phyloP scores from a whole-genome alignment of 2,797 vertebrate species.

The Gila robusta region DNA sequence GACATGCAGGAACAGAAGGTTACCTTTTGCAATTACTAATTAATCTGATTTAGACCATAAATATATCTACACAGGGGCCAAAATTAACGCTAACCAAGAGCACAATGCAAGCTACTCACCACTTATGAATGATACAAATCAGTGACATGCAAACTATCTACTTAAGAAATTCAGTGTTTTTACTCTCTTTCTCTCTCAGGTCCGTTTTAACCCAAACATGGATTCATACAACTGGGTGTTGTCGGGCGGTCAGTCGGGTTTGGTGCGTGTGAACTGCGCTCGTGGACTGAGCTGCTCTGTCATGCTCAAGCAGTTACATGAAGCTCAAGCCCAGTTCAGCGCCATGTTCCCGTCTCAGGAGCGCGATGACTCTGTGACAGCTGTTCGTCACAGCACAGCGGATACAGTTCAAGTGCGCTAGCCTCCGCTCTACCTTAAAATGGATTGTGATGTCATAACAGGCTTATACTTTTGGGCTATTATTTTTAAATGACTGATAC shows the following conservation, averaged over 20 bases:
- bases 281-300: constrained; percentile 75
- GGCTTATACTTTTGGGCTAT: background rate
- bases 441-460: background rate
- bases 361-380: constrained; percentile 13
- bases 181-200: constrained; percentile 71
- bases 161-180: background rate
- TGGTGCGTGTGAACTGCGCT: constrained; percentile 88
- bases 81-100: background rate
- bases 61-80: background rate
- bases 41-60: background rate
- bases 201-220: constrained; percentile 94
- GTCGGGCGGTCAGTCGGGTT: constrained; percentile 87
- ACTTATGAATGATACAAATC: background rate
- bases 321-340: constrained; percentile 77
- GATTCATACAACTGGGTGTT: constrained; percentile 86
- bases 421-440: constrained; percentile 4
- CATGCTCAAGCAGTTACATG: constrained; percentile 71
- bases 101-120: background rate
- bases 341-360: constrained; percentile 69
- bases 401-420: constrained; percentile 60
- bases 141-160: background rate
- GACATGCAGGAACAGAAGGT: constrained; percentile 11
- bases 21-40: constrained; percentile 8
- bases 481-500: constrained; percentile 21
- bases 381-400: constrained; percentile 57